Percentiles rank a stretch among this genome's conserved stretches.
Conservation (phyloP, 2,888 invertebrate genomes). For the Erannis defoliaria region DNA sequence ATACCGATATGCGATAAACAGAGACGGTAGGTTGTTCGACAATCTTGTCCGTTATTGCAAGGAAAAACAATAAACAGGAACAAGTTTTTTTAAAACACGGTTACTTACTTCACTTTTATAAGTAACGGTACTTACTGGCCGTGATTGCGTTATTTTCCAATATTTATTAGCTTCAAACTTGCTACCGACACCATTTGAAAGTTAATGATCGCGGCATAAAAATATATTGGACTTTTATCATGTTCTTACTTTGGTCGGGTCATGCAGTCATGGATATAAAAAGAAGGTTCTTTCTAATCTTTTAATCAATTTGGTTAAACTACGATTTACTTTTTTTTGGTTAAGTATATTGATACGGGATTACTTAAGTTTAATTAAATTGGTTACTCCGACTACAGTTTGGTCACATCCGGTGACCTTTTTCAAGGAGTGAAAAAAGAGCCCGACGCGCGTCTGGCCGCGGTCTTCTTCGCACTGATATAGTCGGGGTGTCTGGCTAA, state of each 20-base stretch:
- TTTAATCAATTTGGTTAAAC: conserved; percentile 7
- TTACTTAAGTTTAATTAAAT: too few species aligned
- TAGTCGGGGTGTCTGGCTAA: too few species aligned
- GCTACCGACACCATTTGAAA: conserved; percentile 38
- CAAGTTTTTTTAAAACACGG: conserved; percentile 44
- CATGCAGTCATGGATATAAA: conserved; percentile 25
- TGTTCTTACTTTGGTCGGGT: conserved; percentile 28
- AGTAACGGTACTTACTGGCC: conserved; percentile 42
- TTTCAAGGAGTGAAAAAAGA: too few species aligned
- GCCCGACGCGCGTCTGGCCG: too few species aligned
- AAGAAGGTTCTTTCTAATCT: conserved; percentile 10
- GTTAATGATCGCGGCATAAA: conserved; percentile 37
- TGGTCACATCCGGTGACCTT: too few species aligned
- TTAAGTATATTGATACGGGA: not conserved
- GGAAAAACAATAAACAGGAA: conserved; percentile 51
- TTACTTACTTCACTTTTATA: conserved; percentile 45
- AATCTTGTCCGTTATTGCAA: conserved; percentile 43
- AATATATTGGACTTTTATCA: conserved; percentile 34
- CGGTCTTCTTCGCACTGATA: too few species aligned
- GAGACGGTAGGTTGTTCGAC: conserved; percentile 39
- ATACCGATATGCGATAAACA: conserved; percentile 40
- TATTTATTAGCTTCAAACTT: conserved; percentile 41
- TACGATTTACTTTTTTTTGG: not conserved
- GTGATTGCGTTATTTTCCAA: conserved; percentile 42
- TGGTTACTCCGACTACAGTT: too few species aligned